phyloP scores from a whole-genome alignment of 92 coral and sea anemone species.

The Palythoa heliodiscus region DNA sequence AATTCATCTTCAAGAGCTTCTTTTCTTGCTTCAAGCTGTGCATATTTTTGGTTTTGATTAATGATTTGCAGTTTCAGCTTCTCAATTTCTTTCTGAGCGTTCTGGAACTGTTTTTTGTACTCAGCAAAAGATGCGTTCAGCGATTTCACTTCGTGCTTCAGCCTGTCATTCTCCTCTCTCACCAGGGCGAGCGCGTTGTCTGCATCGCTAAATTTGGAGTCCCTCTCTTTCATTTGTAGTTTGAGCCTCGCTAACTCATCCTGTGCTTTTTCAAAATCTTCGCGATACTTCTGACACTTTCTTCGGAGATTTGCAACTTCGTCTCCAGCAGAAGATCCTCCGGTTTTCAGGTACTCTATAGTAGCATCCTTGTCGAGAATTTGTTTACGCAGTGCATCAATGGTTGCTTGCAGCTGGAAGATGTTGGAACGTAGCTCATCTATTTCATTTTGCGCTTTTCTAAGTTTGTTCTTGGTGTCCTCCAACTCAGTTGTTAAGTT shows the following conservation, averaged over 20 bases:
- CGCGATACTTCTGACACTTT: constrained; percentile 71
- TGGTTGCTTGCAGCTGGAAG: constrained; percentile 64
- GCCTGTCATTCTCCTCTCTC: constrained; percentile 71
- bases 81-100: constrained; percentile 75
- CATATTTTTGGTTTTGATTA: constrained; percentile 62
- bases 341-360: constrained; percentile 57
- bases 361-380: constrained; percentile 54
- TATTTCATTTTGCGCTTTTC: constrained; percentile 69
- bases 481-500: constrained; percentile 59
- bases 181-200: constrained; percentile 45
- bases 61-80: constrained; percentile 64
- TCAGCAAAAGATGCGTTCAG: constrained; percentile 68
- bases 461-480: constrained; percentile 61
- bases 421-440: constrained; percentile 51
- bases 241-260: constrained; percentile 74
- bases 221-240: constrained; percentile 68
- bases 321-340: constrained; percentile 57
- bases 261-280: constrained; percentile 69
- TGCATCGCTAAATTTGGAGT: constrained; percentile 57
- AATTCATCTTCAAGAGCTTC: constrained; percentile 72
- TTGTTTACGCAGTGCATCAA: constrained; percentile 72
- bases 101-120: constrained; percentile 62
- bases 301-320: constrained; percentile 63
- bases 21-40: constrained; percentile 72
- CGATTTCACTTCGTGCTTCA: constrained; percentile 67